Conservation (phyloP, 1,140 invertebrate genomes). For the Lepidurus packardi region DNA sequence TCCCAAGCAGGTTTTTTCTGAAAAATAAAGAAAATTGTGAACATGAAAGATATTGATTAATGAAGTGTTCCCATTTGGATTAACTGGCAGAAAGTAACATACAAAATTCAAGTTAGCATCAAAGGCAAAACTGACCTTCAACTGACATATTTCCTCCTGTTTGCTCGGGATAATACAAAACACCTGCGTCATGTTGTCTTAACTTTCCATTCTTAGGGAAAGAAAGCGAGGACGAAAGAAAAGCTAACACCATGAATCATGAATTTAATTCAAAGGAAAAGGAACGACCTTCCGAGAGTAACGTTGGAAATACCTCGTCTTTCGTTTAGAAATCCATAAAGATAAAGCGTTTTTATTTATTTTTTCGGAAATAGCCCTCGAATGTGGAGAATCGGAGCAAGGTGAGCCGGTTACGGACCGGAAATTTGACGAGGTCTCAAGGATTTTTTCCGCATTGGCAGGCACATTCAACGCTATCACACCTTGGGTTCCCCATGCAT, state of each 20-base stretch:
- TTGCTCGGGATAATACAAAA: neutral
- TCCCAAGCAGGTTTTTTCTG: neutral
- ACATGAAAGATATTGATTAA: neutral
- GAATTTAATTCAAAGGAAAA: neutral
- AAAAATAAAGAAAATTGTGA: neutral
- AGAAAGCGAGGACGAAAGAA: neutral
- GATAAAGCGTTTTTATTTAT: neutral
- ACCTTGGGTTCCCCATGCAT: neutral
- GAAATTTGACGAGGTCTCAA: neutral
- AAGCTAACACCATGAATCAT: neutral
- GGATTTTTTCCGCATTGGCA: neutral
- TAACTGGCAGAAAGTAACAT: neutral
- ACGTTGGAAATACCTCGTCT: neutral
- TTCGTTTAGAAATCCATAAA: neutral
- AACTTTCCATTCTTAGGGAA: neutral
- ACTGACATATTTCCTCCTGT: neutral
- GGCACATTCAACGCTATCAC: neutral
- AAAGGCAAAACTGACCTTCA: slow-evolving; percentile 5
- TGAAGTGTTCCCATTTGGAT: neutral
- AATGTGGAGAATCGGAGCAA: slow-evolving; percentile 7
- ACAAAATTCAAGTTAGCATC: neutral
- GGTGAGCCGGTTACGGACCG: neutral
- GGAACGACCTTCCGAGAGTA: neutral
- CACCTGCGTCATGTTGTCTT: too few relatives aligned
- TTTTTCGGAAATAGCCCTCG: neutral